phyloP scores from a whole-genome alignment of 1,140 invertebrate species.

The Triops cancriformis region DNA sequence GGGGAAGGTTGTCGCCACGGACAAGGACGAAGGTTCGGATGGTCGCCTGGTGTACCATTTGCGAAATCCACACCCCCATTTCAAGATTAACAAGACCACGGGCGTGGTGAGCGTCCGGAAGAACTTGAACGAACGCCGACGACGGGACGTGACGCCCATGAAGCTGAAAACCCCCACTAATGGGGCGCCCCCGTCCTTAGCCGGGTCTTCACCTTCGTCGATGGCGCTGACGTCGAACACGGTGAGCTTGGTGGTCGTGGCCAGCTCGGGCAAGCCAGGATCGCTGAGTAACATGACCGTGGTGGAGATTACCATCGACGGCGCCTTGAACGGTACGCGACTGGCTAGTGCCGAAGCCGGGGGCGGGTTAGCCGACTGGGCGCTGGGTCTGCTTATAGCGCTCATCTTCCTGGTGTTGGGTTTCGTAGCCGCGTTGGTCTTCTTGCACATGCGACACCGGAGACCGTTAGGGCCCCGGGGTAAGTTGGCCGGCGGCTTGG shows the following conservation, averaged over 20 bases:
- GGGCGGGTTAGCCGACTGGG: slow-evolving; percentile 71
- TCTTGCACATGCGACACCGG: slow-evolving; percentile 71
- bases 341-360: slow-evolving; percentile 44
- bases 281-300: slow-evolving; percentile 76
- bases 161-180: neutral
- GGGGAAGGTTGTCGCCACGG: slow-evolving; percentile 77
- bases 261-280: slow-evolving; percentile 75
- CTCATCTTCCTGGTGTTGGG: slow-evolving; percentile 69
- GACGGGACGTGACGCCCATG: slow-evolving; percentile 24
- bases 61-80: slow-evolving; percentile 70
- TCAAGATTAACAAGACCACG: slow-evolving; percentile 82
- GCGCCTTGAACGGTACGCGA: slow-evolving; percentile 38
- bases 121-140: slow-evolving; percentile 48
- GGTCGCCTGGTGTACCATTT: slow-evolving; percentile 83
- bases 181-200: neutral
- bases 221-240: slow-evolving; percentile 37
- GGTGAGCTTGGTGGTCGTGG: slow-evolving; percentile 68
- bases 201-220: neutral
- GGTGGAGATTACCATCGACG: slow-evolving; percentile 73
- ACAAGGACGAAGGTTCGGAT: slow-evolving; percentile 82
- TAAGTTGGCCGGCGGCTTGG: slow-evolving; percentile 17
- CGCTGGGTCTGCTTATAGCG: slow-evolving; percentile 70
- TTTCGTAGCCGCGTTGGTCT: slow-evolving; percentile 70
- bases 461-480: slow-evolving; percentile 66
- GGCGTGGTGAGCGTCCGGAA: slow-evolving; percentile 75